Evolutionary conservation across 2,113 vertebrate species (phyloP).

Genomic region (Gallinago paraguaiae): DNA sequence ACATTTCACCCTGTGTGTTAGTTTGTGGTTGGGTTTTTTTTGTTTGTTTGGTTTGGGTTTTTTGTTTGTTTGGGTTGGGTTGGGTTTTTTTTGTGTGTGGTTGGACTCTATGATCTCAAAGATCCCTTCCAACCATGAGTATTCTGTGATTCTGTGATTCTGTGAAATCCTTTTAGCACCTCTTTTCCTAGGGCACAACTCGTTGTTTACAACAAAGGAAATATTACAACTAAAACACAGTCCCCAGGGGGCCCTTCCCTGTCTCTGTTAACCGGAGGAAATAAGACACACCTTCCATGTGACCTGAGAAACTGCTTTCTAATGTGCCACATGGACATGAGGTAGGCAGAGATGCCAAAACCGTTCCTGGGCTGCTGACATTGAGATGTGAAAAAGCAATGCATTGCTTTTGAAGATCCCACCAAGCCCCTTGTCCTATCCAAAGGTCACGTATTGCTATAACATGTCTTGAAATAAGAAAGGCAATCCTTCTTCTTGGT

Average conservation of each 20-base stretch:
- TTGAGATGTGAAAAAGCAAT: background rate
- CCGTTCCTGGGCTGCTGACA: background rate
- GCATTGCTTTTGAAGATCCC: background rate
- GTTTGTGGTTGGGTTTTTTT: no score
- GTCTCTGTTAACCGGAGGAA: background rate
- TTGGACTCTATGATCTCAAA: no score
- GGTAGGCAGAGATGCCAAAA: background rate
- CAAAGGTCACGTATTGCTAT: background rate
- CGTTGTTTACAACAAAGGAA: slow-evolving; percentile 62
- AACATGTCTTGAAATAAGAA: background rate
- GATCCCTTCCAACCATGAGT: no score
- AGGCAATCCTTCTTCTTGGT: background rate
- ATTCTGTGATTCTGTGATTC: no score
- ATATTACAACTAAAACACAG: background rate
- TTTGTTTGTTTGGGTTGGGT: no score
- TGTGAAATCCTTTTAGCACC: background rate
- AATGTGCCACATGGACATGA: rapidly evolving
- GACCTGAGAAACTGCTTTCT: background rate
- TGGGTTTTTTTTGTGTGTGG: no score
- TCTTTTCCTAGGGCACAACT: slow-evolving; percentile 12
- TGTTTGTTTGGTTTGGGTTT: no score
- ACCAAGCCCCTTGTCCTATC: background rate
- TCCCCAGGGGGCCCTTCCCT: slow-evolving; percentile 21
- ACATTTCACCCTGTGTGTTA: background rate
- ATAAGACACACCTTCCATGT: slow-evolving; percentile 19